Percentiles rank a stretch among this genome's conserved stretches.
Conservation (phyloP, 2,797 vertebrate genomes). For the Pagetopsis macropterus region DNA sequence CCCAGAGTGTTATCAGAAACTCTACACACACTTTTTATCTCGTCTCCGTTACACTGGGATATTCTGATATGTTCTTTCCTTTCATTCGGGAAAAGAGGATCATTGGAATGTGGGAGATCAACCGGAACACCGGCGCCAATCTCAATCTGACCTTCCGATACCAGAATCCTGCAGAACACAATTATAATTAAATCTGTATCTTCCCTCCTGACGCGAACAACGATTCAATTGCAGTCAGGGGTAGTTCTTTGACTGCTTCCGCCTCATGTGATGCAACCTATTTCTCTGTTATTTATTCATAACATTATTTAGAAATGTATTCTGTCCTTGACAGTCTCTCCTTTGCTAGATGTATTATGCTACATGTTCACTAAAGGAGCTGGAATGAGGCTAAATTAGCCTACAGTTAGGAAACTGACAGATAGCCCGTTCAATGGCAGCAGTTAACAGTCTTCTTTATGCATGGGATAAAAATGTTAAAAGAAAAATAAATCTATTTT, state of each 20-base stretch:
- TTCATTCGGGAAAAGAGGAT: conserved; percentile 46
- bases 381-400: conserved; percentile 40
- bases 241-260: conserved; percentile 40
- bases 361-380: conserved; percentile 39
- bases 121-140: conserved; percentile 57
- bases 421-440: not conserved
- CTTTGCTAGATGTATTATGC: conserved; percentile 31
- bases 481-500: conserved; percentile 17
- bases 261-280: conserved; percentile 39
- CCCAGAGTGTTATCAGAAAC: conserved; percentile 48
- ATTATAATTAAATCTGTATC: conserved; percentile 70
- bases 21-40: conserved; percentile 47
- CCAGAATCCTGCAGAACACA: conserved; percentile 48
- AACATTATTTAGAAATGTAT: not conserved
- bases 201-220: conserved; percentile 43
- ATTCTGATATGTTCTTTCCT: conserved; percentile 50
- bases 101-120: conserved; percentile 51
- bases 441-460: conserved; percentile 42
- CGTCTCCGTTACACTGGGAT: conserved; percentile 47
- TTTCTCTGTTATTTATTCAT: conserved; percentile 49
- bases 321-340: conserved; percentile 22
- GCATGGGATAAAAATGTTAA: conserved; percentile 29
- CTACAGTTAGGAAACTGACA: conserved; percentile 30
- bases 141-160: conserved; percentile 70
- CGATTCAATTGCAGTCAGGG: conserved; percentile 48